Conservation (phyloP, 1,140 invertebrate genomes). For the Drosophila elegans region DNA sequence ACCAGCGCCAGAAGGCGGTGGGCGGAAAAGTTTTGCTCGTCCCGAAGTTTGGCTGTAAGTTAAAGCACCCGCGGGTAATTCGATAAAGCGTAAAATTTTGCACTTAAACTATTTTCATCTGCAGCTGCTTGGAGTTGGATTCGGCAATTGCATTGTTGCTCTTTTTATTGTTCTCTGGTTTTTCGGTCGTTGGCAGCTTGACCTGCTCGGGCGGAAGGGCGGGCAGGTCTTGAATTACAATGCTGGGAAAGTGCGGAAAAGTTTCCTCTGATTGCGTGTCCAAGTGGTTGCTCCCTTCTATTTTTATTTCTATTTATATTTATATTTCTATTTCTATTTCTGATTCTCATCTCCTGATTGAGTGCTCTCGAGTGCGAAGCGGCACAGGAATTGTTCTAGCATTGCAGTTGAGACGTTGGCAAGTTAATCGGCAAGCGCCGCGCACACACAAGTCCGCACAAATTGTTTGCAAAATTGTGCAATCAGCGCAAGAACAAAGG, state of each 20-base stretch:
- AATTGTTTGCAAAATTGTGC: conserved; percentile 35
- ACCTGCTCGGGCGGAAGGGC: conserved; percentile 43
- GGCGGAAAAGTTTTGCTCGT: conserved; percentile 58
- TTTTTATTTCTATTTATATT: too few species aligned
- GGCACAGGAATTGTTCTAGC: conserved; percentile 23
- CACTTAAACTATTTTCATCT: conserved; percentile 79
- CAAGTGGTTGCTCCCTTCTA: conserved; percentile 28
- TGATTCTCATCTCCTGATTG: conserved; percentile 33
- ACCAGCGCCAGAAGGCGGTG: conserved; percentile 10
- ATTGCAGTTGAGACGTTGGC: conserved; percentile 5
- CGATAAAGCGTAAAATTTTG: conserved; percentile 84
- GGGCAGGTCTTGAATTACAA: conserved; percentile 52
- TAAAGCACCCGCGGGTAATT: conserved; percentile 83
- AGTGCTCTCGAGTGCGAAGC: conserved; percentile 36
- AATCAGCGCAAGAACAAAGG: conserved; percentile 40
- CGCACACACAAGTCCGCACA: conserved; percentile 6
- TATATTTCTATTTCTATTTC: too few species aligned
- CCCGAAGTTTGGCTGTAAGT: conserved; percentile 70
- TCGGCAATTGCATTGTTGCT: conserved; percentile 65
- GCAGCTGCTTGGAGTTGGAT: conserved; percentile 41
- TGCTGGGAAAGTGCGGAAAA: conserved; percentile 43
- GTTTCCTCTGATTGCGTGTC: conserved; percentile 63
- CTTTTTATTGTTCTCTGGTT: conserved; percentile 44
- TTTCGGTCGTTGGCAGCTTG: conserved; percentile 49
- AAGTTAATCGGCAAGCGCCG: conserved; percentile 28